Base-by-base conservation (phyloP, 1,140 invertebrate species). In the Drosophila pallidifrons region DNA sequence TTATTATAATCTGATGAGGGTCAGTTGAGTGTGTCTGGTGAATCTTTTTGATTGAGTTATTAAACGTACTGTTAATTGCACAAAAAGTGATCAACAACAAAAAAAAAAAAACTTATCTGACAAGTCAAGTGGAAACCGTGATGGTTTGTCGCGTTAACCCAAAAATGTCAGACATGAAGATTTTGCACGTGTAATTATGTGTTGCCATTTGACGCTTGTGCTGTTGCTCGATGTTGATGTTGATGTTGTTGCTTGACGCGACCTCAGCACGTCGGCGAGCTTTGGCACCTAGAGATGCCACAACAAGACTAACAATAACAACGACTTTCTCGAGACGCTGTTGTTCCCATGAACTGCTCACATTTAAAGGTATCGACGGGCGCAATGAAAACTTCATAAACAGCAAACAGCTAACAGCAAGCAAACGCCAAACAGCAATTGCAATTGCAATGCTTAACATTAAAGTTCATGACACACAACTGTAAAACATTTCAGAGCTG, bases 391-490 rank as follows among this genome's bases (percentile, higher is more conserved):
- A 75, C 63, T 77, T 61, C 75, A 78, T 64, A 51, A 52, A 10
- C 35, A 43, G 43, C 77, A 58, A 47, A 47, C 57, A 73, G 46
- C 68, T 16, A 32, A 15, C 52, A 67, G 16, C 30, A 67, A 51
- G 20, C 63, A 38, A 43, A 59, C 7, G 30, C 5, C 30, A 67
- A 10, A 64, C 28, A 45, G 15, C 61, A 28, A 55, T 35, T 46
- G 32, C 79, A 82, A 57, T 66, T 70, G 49, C 61, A 75, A 72
- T 83, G 81, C 81, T 83, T 74, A 85, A 80, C 83, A 88, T 80
- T 87, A 88, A 88, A 88, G 83, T 87, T 87, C 83, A 87, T 89
- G 83, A 87, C 83, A 87, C 83, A 87, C 85, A 87, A 87, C 83
- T 89, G 83, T 89, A 87, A 87, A 89, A 89, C 74, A 75, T 80